These are phyloP conservation scores for Chloroceryle aenea DNA, from an alignment of 2,113 vertebrate species.

Conservation along the genomic window DNA sequence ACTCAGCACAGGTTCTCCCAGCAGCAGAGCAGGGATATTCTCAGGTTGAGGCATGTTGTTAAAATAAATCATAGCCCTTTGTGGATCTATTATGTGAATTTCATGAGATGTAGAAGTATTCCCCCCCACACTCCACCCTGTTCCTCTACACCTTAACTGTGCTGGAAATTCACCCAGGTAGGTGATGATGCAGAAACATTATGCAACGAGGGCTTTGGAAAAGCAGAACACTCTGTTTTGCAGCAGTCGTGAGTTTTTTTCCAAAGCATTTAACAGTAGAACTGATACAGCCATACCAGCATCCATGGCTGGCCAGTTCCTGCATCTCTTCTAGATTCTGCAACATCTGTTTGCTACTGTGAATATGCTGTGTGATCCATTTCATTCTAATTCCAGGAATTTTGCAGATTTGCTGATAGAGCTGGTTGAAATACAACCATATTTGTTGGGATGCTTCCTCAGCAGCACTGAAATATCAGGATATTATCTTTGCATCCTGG, in stretches of 20 bases:
- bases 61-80: background rate
- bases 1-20: background rate
- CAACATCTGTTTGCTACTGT: background rate
- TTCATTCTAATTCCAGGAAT: background rate
- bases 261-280: background rate
- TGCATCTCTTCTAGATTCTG: background rate
- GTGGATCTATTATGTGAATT: background rate
- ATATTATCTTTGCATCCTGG: background rate
- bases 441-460: background rate
- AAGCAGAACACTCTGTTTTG: background rate
- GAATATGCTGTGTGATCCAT: background rate
- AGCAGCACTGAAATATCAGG: background rate
- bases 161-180: slow-evolving; percentile 13
- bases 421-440: background rate
- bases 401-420: background rate
- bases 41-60: background rate
- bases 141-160: background rate
- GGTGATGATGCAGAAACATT: background rate
- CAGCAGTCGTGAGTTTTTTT: background rate
- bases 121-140: rapidly evolving
- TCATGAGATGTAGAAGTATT: background rate
- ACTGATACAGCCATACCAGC: background rate
- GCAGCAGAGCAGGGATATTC: background rate
- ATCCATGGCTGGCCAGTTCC: background rate
- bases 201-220: background rate